Evolutionary conservation across 2,113 vertebrate genomes (phyloP).

Genomic region (Hirundichthys speculiger): DNA sequence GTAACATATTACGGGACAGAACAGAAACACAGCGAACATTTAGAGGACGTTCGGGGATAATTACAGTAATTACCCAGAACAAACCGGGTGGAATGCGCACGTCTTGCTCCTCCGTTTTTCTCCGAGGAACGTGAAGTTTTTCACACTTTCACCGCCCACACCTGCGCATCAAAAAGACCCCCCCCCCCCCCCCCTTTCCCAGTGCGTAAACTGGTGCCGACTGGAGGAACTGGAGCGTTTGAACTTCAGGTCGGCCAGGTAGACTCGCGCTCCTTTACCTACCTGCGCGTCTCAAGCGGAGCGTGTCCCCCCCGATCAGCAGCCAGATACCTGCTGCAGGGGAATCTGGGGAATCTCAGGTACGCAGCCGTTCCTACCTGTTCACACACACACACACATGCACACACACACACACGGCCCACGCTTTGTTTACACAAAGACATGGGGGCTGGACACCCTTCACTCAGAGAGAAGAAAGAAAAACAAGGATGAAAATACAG

Average conservation of each 20-base stretch:
- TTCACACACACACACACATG: constrained; percentile 51
- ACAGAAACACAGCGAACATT: constrained; percentile 41
- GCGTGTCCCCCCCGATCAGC: constrained; percentile 51
- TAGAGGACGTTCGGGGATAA: constrained; percentile 62
- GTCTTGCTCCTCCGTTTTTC: constrained; percentile 39
- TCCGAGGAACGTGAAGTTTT: constrained; percentile 9
- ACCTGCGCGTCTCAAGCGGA: constrained; percentile 38
- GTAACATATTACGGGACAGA: constrained; percentile 7
- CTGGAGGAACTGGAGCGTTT: constrained; percentile 54
- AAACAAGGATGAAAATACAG: constrained; percentile 70
- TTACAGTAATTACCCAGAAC: constrained; percentile 70
- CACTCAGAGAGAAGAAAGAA: constrained; percentile 69
- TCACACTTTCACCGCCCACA: constrained; percentile 50
- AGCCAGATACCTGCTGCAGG: constrained; percentile 52
- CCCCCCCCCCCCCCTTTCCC: no score
- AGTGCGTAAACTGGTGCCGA: background rate
- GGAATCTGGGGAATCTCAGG: constrained; percentile 74
- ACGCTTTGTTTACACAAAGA: constrained; percentile 71
- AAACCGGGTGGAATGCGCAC: constrained; percentile 62
- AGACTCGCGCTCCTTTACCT: constrained; percentile 32
- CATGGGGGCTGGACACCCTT: constrained; percentile 74
- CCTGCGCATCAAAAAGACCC: constrained; percentile 32
- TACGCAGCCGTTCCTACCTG: constrained; percentile 41
- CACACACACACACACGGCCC: constrained; percentile 54
- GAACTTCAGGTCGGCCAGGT: constrained; percentile 26